Base-by-base conservation (phyloP, 2,888 invertebrate species). In the Eilema griseolum region DNA sequence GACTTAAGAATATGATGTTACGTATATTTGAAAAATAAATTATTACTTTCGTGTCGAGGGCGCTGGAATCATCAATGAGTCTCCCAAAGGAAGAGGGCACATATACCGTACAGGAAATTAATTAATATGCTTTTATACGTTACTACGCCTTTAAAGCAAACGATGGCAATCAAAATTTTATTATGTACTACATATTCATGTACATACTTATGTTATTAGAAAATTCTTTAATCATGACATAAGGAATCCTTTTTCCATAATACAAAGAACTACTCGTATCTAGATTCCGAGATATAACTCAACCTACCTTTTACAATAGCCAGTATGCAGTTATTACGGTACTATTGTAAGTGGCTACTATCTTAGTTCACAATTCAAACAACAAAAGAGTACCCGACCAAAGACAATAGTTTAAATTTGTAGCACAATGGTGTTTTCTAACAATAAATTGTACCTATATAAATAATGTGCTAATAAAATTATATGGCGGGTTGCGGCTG, bases 391-490 rank as follows among this genome's bases (percentile, higher is more conserved):
- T 46, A 41, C 65, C 65, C 26, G 31, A 60, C 37, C 3, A 20
- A 24, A 60, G 31, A 52, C 61, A 65, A 69, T 65, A 56, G 69
- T 69, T 65, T 61, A 69, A 69, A 69, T 69, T 69, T 59, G 64
- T 33, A n/a, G 23, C 37, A 71, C 56, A 64, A 65, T 70, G 23
- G 67, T 69, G 67, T 80, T 74, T 74, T 80, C 71, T 65, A 56
- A 61, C 46, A 72, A 78, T 80, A 78, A 74, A 70, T 56, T 23
- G 66, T 31, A 69, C 70, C 75, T 72, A 75, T 69, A 78, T 78
- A 72, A 80, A 70, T 78, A 67, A 71, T 67, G 71, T 67, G 57
- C 70, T 70, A 78, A 78, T 78, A 78, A 80, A 80, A 78, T 70
- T 77, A 80, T 78, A 80, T 80, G 71, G 68, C 64, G 72, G 65